Evolutionary conservation across 2,888 invertebrate genomes (phyloP).

Genomic region (Idaea straminata): DNA sequence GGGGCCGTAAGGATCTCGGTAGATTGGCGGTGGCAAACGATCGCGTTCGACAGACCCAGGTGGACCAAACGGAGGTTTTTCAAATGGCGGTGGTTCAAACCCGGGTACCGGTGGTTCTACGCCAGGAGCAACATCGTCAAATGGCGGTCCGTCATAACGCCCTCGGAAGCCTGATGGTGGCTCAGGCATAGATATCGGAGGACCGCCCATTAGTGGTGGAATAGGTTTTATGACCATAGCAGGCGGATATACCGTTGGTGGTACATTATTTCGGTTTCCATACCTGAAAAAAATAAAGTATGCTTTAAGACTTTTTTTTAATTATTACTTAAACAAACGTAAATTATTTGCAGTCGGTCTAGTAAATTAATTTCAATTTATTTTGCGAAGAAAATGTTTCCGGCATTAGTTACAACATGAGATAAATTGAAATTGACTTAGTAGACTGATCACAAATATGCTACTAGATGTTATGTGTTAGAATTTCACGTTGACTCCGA

Average conservation of each 20-base stretch:
- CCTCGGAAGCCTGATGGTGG: constrained; percentile 63
- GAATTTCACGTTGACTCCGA: not conserved
- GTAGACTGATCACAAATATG: not conserved
- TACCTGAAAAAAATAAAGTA: constrained; percentile 58
- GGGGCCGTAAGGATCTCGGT: constrained; percentile 61
- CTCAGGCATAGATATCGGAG: constrained; percentile 43
- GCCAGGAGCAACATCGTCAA: constrained; percentile 82
- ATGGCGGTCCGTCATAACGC: constrained; percentile 68
- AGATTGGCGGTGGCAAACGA: constrained; percentile 58
- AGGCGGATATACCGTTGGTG: constrained; percentile 58
- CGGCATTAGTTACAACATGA: not conserved
- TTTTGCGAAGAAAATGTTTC: not conserved
- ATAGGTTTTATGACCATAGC: constrained; percentile 46
- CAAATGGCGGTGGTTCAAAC: constrained; percentile 79
- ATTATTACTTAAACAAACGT: not conserved
- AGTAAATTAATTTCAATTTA: not conserved
- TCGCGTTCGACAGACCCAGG: constrained; percentile 61
- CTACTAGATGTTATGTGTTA: constrained; percentile 3
- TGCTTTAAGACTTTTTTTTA: constrained; percentile 2
- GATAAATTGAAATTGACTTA: constrained; percentile 33
- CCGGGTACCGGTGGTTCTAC: constrained; percentile 83
- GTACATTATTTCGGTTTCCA: constrained; percentile 59
- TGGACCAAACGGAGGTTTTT: constrained; percentile 67
- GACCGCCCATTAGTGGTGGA: constrained; percentile 48
- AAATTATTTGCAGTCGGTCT: not conserved